Base-by-base conservation (phyloP, 2,888 invertebrate species). In the Drosophila tripunctata region DNA sequence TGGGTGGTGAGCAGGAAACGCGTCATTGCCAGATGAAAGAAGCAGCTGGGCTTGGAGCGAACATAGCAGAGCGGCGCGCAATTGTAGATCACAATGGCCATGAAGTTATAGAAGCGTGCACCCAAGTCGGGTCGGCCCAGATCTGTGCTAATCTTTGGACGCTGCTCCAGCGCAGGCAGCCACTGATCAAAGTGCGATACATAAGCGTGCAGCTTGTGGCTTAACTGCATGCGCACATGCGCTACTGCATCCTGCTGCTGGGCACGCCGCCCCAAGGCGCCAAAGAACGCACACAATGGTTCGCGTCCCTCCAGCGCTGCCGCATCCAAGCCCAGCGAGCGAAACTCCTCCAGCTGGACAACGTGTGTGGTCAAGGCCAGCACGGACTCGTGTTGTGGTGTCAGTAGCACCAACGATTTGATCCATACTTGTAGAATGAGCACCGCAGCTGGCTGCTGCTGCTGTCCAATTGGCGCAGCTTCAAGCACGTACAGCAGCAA, bases 1-100 rank as follows among this genome's bases (percentile, higher is more conserved):
- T 92, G 90, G 0, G 91, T 90, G 10, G 93, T 92, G 27, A 94
- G 81, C n/a, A 94, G 86, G 48, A 93, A 90, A 0, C 91, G 87
- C 19, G 92, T 91, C 36, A 93, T 90, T 21, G 93, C 89, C 55
- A 92, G 89, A 54, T 92, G 93, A 31, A 93, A 91, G 41, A 93
- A 91, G 60, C 92, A 93, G 36, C 89, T 91, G 6, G 90, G 83
- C 51, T 86, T 87, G 52, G 91, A 90, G 52, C 89, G 87, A 3
- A 88, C 71, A 35, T 92, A 92, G 2, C 90, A 87, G 15, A 92
- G 79, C 3, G 80, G 74, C 0, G 90, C 82, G 41, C 92, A 92
- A 47, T 91, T 90, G 44, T 89, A 91, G 14, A 92, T 89, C 14
- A 91, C 90, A 58, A 91, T 89, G 1, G 91, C 91, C 44, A 92